These are phyloP conservation scores for Procambarus virginalis DNA, from an alignment of 1,140 invertebrate genomes.

Conservation along the genomic window DNA sequence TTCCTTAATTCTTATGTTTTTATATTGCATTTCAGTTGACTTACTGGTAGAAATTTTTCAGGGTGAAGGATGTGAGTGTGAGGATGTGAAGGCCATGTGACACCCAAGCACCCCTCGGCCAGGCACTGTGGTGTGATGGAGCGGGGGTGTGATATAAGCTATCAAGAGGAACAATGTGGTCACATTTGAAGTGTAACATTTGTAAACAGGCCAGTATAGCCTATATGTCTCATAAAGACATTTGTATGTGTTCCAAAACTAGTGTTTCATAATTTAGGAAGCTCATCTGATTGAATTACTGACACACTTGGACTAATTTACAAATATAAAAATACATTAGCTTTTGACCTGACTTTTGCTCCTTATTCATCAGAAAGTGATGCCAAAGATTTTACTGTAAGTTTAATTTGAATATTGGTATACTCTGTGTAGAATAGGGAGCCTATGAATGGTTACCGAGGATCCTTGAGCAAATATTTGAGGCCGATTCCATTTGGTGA, in stretches of 20 bases:
- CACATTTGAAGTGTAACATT: background rate
- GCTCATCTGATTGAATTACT: background rate
- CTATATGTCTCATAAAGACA: too few relatives aligned
- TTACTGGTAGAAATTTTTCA: slow-evolving; percentile 9
- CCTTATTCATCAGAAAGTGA: background rate
- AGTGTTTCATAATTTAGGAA: too few relatives aligned
- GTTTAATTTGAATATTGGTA: too few relatives aligned
- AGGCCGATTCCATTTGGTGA: too few relatives aligned
- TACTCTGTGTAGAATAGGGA: too few relatives aligned
- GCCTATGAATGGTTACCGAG: too few relatives aligned
- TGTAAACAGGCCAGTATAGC: too few relatives aligned
- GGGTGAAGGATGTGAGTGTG: slow-evolving; percentile 59
- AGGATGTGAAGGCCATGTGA: slow-evolving; percentile 62
- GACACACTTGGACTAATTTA: background rate
- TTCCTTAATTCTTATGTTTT: too few relatives aligned
- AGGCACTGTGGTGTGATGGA: slow-evolving; percentile 66
- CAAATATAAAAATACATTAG: background rate
- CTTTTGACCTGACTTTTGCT: background rate
- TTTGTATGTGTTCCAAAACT: too few relatives aligned
- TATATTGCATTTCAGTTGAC: too few relatives aligned
- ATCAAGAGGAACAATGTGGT: background rate
- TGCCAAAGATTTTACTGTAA: background rate
- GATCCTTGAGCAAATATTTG: too few relatives aligned
- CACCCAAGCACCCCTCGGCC: slow-evolving; percentile 68
- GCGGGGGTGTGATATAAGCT: background rate